A percentile compares a stretch with the other conserved stretches of the same genome.
Evolutionary conservation across 2,888 invertebrate genomes (phyloP).

Genomic region (Hanleya hanleyi): DNA sequence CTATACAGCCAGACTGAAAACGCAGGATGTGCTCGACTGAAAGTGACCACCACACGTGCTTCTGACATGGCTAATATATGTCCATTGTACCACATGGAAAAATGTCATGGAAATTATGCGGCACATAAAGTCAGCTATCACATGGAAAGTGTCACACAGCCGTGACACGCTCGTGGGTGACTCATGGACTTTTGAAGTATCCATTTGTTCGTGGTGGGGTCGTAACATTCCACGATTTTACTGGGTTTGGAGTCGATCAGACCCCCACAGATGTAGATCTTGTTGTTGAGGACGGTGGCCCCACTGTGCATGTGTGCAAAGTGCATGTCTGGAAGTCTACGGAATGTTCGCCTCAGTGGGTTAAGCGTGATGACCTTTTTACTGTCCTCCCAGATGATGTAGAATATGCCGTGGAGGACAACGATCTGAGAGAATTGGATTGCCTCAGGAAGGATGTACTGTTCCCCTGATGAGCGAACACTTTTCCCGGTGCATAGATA

Average conservation of each 20-base stretch:
- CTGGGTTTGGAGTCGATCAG: constrained; percentile 59
- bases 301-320: constrained; percentile 63
- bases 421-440: constrained; percentile 68
- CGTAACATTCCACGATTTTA: constrained; percentile 66
- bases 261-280: constrained; percentile 69
- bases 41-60: too few species aligned
- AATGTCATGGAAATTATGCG: too few species aligned
- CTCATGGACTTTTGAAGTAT: constrained; percentile 57
- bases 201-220: constrained; percentile 65
- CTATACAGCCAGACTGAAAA: too few species aligned
- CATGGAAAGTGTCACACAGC: constrained; percentile 55
- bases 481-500: constrained; percentile 57
- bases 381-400: constrained; percentile 72
- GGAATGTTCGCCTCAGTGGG: constrained; percentile 68
- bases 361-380: constrained; percentile 68
- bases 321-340: constrained; percentile 59
- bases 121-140: too few species aligned
- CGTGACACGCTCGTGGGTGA: constrained; percentile 64
- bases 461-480: constrained; percentile 64
- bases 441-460: constrained; percentile 67
- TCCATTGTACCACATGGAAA: not conserved
- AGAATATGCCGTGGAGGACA: constrained; percentile 67
- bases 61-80: too few species aligned
- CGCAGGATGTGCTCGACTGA: too few species aligned
- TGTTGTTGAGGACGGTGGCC: constrained; percentile 62